Conservation (phyloP, 2,113 vertebrate genomes). For the Ardeotis arabs region DNA sequence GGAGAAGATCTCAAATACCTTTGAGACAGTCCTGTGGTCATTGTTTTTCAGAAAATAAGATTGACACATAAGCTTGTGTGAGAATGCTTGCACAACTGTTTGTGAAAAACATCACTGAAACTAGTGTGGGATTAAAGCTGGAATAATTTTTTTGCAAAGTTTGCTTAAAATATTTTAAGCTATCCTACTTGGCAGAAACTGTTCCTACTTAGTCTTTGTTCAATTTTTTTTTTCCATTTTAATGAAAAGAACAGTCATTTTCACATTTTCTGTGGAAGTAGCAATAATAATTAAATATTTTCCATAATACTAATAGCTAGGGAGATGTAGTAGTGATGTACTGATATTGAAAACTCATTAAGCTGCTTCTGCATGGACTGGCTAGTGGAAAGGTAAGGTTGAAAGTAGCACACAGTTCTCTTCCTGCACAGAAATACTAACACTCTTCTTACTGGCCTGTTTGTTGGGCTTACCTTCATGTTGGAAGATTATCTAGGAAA, state of each 20-base stretch:
- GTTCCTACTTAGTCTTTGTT: not conserved
- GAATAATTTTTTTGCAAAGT: not conserved
- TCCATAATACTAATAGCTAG: not conserved
- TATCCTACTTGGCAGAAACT: not conserved
- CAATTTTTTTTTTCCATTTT: not conserved
- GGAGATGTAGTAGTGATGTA: not conserved
- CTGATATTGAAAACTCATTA: not conserved
- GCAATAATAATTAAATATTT: not conserved
- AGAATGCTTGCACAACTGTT: not conserved
- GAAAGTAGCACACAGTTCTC: not conserved
- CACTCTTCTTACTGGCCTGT: not conserved
- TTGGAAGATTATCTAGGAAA: not conserved
- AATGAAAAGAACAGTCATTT: not conserved
- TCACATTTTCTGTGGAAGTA: not conserved
- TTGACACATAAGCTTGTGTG: not conserved
- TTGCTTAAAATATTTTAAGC: not conserved
- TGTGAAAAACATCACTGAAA: not conserved
- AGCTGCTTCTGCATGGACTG: not conserved
- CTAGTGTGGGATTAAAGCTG: not conserved
- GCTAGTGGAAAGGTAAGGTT: not conserved
- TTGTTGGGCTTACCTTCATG: not conserved
- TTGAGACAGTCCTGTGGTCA: not conserved
- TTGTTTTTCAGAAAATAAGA: not conserved
- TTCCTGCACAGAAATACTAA: not conserved
- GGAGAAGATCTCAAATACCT: not conserved